phyloP scores from a whole-genome alignment of 1,140 invertebrate genomes.

The Pissodes strobi region DNA sequence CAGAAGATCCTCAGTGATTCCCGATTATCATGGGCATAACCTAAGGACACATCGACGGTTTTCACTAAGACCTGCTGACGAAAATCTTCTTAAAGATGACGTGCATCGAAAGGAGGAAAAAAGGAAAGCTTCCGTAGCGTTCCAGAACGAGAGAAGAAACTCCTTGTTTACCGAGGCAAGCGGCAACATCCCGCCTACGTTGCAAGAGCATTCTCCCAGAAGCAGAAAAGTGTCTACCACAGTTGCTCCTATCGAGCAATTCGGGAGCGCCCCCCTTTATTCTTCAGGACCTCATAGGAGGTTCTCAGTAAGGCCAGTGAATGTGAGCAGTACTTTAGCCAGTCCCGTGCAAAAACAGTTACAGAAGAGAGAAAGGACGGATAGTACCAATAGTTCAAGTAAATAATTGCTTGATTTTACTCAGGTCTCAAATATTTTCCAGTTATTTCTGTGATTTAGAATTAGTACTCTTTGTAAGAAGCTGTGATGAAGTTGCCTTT shows the following conservation, averaged over 20 bases:
- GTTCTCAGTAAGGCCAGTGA: conserved; percentile 27
- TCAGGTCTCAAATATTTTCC: not conserved
- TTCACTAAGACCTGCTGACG: conserved; percentile 57
- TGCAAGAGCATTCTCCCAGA: not conserved
- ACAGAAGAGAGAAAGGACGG: conserved; percentile 35
- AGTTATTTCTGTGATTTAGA: not conserved
- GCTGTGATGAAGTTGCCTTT: too few species aligned
- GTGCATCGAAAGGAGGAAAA: conserved; percentile 14
- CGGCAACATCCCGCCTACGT: conserved; percentile 21
- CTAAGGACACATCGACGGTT: conserved; percentile 50
- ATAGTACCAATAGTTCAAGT: conserved; percentile 25
- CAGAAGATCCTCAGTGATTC: conserved; percentile 38
- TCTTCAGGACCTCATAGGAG: not conserved
- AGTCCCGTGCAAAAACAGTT: conserved; percentile 43
- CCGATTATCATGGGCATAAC: not conserved
- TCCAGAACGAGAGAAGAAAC: conserved; percentile 20
- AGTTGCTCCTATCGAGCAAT: not conserved
- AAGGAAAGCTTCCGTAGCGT: conserved; percentile 23
- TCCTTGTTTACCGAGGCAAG: not conserved
- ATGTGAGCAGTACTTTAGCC: conserved; percentile 1
- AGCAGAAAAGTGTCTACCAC: not conserved
- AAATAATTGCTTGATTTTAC: too few species aligned
- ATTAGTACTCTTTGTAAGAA: too few species aligned
- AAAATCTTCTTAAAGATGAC: conserved; percentile 30
- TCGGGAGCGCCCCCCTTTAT: conserved; percentile 12